Conservation (phyloP, 1,140 invertebrate genomes). For the Chironomus striatipennis region DNA sequence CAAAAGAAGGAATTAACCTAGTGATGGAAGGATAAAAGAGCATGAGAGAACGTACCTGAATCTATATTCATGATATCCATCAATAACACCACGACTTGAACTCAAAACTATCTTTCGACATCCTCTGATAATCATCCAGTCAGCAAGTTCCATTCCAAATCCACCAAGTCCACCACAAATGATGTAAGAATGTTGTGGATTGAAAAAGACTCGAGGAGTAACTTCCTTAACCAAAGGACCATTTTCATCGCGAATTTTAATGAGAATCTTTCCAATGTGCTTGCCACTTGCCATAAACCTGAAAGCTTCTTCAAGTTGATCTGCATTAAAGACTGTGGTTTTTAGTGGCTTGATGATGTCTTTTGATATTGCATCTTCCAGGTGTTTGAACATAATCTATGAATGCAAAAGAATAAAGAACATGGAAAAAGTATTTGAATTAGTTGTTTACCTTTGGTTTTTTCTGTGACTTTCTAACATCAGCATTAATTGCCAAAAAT, state of each 20-base stretch:
- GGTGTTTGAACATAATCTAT: slow-evolving; percentile 40
- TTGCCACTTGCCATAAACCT: slow-evolving; percentile 69
- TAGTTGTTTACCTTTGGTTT: not conserved
- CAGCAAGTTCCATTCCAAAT: slow-evolving; percentile 74
- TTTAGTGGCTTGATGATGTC: slow-evolving; percentile 46
- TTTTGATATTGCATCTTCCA: slow-evolving; percentile 52
- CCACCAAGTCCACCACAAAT: slow-evolving; percentile 67
- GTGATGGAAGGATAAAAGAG: not conserved
- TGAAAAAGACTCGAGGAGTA: not conserved
- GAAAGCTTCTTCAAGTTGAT: slow-evolving; percentile 52
- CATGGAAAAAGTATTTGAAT: not conserved
- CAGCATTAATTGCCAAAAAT: not conserved
- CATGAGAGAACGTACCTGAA: slow-evolving; percentile 34
- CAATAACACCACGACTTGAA: slow-evolving; percentile 59
- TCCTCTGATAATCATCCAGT: slow-evolving; percentile 72
- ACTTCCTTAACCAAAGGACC: slow-evolving; percentile 39
- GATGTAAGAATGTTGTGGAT: slow-evolving; percentile 38
- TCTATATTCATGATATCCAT: slow-evolving; percentile 59
- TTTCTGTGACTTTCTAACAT: not conserved
- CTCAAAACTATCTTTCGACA: slow-evolving; percentile 64
- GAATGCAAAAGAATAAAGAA: not conserved
- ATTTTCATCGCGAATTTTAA: slow-evolving; percentile 43
- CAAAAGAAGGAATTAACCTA: slow-evolving; percentile 28
- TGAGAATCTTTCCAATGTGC: slow-evolving; percentile 67
- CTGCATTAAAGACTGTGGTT: slow-evolving; percentile 44